A percentile compares a stretch with the other conserved stretches of the same genome.
phyloP scores from a whole-genome alignment of 2,113 vertebrate species.

The Lonchura striata region DNA sequence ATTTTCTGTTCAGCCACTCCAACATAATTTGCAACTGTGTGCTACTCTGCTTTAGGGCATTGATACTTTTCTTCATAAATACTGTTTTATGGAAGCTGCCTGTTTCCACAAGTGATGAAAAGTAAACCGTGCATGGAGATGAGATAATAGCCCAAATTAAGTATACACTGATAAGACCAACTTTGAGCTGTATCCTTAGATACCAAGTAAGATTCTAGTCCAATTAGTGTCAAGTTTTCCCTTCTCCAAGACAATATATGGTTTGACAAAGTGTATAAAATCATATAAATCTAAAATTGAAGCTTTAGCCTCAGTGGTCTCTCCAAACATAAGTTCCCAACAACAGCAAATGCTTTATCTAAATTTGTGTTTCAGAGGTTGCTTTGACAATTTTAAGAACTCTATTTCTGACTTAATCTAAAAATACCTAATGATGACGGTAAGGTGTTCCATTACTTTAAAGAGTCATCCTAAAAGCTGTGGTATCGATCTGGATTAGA shows the following conservation, averaged over 20 bases:
- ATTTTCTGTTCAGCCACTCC: background rate
- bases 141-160: background rate
- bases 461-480: background rate
- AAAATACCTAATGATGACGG: background rate
- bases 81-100: background rate
- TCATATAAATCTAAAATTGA: background rate
- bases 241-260: background rate
- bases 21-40: background rate
- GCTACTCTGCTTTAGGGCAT: background rate
- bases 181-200: background rate
- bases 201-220: background rate
- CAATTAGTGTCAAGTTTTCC: background rate
- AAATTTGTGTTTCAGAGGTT: background rate
- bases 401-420: background rate
- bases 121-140: background rate
- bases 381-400: background rate
- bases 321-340: background rate
- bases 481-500: background rate
- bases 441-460: background rate
- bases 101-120: background rate
- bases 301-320: background rate
- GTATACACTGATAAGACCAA: background rate
- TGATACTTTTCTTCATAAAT: background rate
- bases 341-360: background rate
- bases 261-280: background rate